A percentile compares a stretch with the other conserved stretches of the same genome.
These are phyloP conservation scores for Steatocranus sp. DNA, from an alignment of 2,797 vertebrate species.

Conservation along the genomic window DNA sequence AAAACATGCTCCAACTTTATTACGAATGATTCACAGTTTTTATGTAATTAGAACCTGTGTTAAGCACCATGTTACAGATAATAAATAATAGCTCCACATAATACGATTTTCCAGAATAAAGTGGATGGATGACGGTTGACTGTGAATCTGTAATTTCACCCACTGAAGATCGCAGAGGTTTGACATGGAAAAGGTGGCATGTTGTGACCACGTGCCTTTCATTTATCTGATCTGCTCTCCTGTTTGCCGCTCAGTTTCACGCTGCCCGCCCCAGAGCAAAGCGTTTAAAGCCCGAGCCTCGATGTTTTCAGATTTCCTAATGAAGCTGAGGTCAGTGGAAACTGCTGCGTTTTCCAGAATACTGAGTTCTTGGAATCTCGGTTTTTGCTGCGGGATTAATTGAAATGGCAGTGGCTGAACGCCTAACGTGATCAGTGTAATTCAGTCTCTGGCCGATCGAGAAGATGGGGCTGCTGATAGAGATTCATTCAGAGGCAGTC, in stretches of 20 bases:
- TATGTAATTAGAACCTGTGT: background rate
- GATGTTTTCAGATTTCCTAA: background rate
- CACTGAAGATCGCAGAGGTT: background rate
- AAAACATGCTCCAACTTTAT: background rate
- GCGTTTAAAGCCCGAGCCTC: fast-evolving
- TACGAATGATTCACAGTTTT: background rate
- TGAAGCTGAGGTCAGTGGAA: background rate
- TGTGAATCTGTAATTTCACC: background rate
- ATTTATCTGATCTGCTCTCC: background rate
- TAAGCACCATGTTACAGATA: background rate
- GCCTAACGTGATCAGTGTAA: background rate
- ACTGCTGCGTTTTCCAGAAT: background rate
- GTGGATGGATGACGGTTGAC: fast-evolving
- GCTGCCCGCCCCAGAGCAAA: fast-evolving
- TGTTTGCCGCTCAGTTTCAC: background rate
- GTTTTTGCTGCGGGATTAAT: slow-evolving; percentile 7
- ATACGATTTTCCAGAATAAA: background rate
- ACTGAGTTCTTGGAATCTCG: background rate
- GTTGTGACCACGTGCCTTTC: background rate
- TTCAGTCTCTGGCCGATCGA: background rate
- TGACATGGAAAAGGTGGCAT: background rate
- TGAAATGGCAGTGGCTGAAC: background rate
- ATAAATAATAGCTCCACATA: fast-evolving
- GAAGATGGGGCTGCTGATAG: slow-evolving; percentile 6
- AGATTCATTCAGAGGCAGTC: slow-evolving; percentile 6